phyloP scores from a whole-genome alignment of 2,888 invertebrate species.

The Leptinotarsa peninsularis region DNA sequence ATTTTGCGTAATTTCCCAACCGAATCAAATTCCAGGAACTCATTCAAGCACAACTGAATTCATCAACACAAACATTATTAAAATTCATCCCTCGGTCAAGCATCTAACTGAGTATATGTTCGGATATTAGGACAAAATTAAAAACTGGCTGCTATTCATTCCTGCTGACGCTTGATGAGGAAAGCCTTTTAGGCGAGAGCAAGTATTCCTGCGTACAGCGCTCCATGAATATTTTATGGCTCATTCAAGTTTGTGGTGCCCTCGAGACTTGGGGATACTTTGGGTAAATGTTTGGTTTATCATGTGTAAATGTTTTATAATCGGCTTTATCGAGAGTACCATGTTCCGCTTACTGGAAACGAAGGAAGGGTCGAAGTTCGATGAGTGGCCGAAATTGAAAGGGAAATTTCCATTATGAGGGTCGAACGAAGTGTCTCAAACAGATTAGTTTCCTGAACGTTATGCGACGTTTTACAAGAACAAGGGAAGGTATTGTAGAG shows the following conservation, averaged over 20 bases:
- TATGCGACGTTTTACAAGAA: neutral
- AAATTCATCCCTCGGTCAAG: slow-evolving; percentile 37
- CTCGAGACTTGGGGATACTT: slow-evolving; percentile 36
- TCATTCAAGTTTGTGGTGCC: slow-evolving; percentile 36
- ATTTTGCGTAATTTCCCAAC: neutral
- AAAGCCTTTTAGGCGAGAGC: slow-evolving; percentile 37
- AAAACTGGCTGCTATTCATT: slow-evolving; percentile 36
- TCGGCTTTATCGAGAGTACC: slow-evolving; percentile 35
- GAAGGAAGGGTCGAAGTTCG: slow-evolving; percentile 13
- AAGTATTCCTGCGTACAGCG: slow-evolving; percentile 3
- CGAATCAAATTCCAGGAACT: neutral
- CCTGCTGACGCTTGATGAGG: slow-evolving; percentile 35
- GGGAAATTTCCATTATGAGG: slow-evolving; percentile 5
- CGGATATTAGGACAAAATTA: slow-evolving; percentile 38
- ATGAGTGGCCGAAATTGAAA: neutral
- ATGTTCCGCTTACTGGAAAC: slow-evolving; percentile 24
- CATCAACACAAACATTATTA: slow-evolving; percentile 24
- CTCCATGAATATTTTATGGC: slow-evolving; percentile 37
- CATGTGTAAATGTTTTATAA: slow-evolving; percentile 41
- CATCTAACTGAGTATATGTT: slow-evolving; percentile 38
- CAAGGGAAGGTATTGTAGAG: too few species aligned
- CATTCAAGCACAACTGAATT: neutral
- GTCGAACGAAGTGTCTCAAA: neutral
- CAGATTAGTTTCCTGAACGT: neutral
- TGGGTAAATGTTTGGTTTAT: slow-evolving; percentile 39